Evolutionary conservation across 2,113 vertebrate genomes (phyloP).

Genomic region (Numida meleagris): DNA sequence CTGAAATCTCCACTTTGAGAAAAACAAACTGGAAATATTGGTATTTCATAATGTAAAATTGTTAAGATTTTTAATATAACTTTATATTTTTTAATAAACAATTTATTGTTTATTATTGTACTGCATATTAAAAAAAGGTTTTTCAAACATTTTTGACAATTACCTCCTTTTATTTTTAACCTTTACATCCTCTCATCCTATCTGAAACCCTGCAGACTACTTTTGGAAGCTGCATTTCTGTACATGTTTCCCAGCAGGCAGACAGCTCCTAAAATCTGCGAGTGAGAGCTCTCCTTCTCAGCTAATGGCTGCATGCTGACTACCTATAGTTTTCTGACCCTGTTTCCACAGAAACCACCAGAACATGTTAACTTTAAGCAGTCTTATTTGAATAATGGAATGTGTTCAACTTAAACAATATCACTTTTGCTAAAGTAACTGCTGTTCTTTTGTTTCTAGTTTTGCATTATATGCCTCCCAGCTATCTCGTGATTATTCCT

Average conservation of each 20-base stretch:
- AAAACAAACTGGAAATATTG: background rate
- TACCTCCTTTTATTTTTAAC: background rate
- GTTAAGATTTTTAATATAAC: background rate
- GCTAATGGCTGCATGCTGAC: background rate
- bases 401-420: slow-evolving; percentile 28
- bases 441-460: slow-evolving; percentile 3
- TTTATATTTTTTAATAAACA: background rate
- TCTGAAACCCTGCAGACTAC: background rate
- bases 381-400: slow-evolving; percentile 55
- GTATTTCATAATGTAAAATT: background rate
- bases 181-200: background rate
- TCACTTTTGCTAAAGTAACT: slow-evolving; percentile 21
- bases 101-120: no score
- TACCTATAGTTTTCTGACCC: slow-evolving; percentile 52
- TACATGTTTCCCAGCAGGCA: slow-evolving; percentile 39
- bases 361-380: slow-evolving; percentile 10
- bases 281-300: slow-evolving; percentile 25
- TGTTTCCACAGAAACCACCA: slow-evolving; percentile 70
- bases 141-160: background rate
- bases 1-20: background rate
- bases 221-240: background rate
- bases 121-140: background rate
- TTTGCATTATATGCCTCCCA: background rate
- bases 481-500: background rate
- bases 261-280: slow-evolving; percentile 16